Percentiles rank a stretch among this genome's conserved stretches.
Evolutionary conservation across 1,140 invertebrate genomes (phyloP).

Genomic region (Saccostrea glomerata): DNA sequence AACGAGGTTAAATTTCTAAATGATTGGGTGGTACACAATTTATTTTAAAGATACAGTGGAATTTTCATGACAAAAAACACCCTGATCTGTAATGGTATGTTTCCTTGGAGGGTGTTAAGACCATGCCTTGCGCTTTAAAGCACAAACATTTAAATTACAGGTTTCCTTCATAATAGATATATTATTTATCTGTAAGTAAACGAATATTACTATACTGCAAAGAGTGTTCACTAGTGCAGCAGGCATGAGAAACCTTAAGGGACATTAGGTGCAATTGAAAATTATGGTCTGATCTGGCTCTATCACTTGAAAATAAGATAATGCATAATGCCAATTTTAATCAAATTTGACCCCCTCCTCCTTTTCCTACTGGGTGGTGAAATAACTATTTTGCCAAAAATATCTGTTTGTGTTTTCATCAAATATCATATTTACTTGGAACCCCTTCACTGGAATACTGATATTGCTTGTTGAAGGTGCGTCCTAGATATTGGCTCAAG

Average conservation of each 20-base stretch:
- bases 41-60: conserved; percentile 21
- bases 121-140: background rate
- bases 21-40: conserved; percentile 20
- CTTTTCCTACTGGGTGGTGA: too few relatives aligned
- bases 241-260: background rate
- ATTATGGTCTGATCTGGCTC: background rate
- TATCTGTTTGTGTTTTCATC: too few relatives aligned
- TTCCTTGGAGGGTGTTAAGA: conserved; percentile 15
- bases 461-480: too few relatives aligned
- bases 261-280: background rate
- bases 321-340: too few relatives aligned
- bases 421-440: too few relatives aligned
- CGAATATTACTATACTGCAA: background rate
- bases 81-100: background rate
- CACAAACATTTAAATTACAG: conserved; percentile 25
- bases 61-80: conserved; percentile 17
- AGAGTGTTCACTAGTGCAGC: background rate
- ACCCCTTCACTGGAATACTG: too few relatives aligned
- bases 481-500: too few relatives aligned
- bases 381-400: too few relatives aligned
- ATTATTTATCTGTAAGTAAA: background rate
- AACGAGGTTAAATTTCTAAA: conserved; percentile 31
- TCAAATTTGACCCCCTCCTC: too few relatives aligned
- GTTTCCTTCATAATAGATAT: conserved; percentile 21
- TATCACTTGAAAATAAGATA: background rate